Base-by-base conservation (phyloP, 2,888 invertebrate genomes). In the Gnatocerus cornutus region DNA sequence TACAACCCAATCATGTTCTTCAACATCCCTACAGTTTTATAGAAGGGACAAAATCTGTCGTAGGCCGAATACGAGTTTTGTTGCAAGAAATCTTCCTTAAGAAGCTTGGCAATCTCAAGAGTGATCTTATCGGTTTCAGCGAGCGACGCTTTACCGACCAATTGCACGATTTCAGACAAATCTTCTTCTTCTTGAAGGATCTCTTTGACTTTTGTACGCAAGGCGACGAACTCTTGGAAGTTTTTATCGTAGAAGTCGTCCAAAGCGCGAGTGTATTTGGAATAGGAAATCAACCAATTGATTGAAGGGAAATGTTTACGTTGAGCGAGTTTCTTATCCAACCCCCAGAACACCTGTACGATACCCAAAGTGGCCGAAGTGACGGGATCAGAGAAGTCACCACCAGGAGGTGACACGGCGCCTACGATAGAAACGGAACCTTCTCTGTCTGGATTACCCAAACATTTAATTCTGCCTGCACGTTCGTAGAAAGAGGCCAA, bases 361-460 rank as follows among this genome's bases (percentile, higher is more conserved):
- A 27, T 61, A 61, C 56, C 53, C 37, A 99, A 91, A 10, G 99
- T 99, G 69, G 99, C 99, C 0, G 99, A 97, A 1, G 99, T 99
- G 63, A 99, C 99, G 59, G 99, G 99, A 90, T 99, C 99, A 12
- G 99, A 98, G 91, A 99, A 99, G 88, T 99, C 99, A 87, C 99
- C 99, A 87, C 99, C 99, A 81, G 99, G 99, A 48, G 99, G 99
- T 0, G 99, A 99, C 73, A 99, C 99, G 83, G 99, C 99, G 76
- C 99, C 99, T 72, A 99, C 99, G 87, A 99, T 99, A 78, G 98
- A 98, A 65, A 99, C 99, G 67, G 97, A 98, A 69, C 99, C 99
- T 86, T 99, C 99, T 80, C 99, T 89, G 84, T 97, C 97, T 3
- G 99, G 99, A 87, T 98, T 99, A 78, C 99, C 98, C 71, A 99